Evolutionary conservation across 2,113 vertebrate genomes (phyloP).

Genomic region (Cyanoderma ruficeps): DNA sequence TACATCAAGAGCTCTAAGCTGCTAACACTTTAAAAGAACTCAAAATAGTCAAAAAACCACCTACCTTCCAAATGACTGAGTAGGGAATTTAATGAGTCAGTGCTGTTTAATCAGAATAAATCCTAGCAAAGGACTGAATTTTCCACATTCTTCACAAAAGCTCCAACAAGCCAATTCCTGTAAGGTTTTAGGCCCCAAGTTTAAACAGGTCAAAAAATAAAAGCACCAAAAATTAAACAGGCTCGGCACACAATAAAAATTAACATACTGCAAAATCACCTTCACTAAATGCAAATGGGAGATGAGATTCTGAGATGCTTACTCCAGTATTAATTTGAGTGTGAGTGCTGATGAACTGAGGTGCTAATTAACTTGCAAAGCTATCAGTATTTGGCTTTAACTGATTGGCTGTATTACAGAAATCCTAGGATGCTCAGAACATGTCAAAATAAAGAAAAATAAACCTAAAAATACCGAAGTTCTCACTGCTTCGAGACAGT

Average conservation of each 20-base stretch:
- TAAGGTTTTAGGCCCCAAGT: background rate
- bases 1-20: background rate
- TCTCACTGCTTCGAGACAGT: background rate
- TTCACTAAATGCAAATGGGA: constrained; percentile 26
- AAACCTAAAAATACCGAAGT: constrained; percentile 3
- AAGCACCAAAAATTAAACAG: background rate
- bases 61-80: background rate
- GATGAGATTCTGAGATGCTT: constrained; percentile 14
- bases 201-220: constrained; percentile 2
- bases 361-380: constrained; percentile 52
- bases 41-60: background rate
- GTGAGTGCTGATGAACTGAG: constrained; percentile 33
- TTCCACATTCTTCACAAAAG: background rate
- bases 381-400: constrained; percentile 14
- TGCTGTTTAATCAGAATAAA: background rate
- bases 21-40: background rate
- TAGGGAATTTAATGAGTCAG: background rate
- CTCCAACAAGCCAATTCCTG: background rate
- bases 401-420: constrained; percentile 17
- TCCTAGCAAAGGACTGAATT: background rate
- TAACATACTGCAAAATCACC: constrained; percentile 44
- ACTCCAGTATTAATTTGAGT: constrained; percentile 11
- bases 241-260: background rate
- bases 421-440: background rate
- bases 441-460: background rate